phyloP scores from a whole-genome alignment of 2,797 vertebrate species.

The Antrozous pallidus region DNA sequence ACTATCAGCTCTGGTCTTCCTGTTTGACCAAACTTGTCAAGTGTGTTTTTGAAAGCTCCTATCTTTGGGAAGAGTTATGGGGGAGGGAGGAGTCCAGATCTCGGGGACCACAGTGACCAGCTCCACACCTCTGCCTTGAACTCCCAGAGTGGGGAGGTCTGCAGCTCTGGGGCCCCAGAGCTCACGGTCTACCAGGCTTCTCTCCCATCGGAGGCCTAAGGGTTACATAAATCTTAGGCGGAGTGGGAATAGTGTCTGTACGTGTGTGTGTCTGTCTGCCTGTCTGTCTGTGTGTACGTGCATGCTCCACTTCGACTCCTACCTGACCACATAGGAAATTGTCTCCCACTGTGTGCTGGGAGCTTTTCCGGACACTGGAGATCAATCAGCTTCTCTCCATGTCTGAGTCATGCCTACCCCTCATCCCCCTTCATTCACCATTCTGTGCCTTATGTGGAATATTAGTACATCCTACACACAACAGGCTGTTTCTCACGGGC shows the following conservation, averaged over 20 bases:
- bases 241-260: too few relatives aligned
- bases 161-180: neutral
- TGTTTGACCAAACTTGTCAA: slow-evolving; percentile 61
- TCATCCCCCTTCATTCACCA: neutral
- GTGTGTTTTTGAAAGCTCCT: slow-evolving; percentile 57
- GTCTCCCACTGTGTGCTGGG: neutral
- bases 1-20: slow-evolving; percentile 62
- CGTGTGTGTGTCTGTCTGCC: too few relatives aligned
- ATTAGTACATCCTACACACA: fast-evolving
- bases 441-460: neutral
- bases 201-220: neutral
- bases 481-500: neutral
- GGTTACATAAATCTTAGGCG: neutral
- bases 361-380: neutral
- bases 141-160: neutral
- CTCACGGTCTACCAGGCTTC: neutral
- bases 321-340: neutral
- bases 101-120: neutral
- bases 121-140: neutral
- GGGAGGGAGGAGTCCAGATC: neutral
- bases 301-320: neutral
- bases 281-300: neutral
- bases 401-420: neutral
- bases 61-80: slow-evolving; percentile 64
- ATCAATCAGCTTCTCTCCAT: neutral